A percentile compares a stretch with the other conserved stretches of the same genome.
Conservation (phyloP, 2,888 invertebrate species). For the Bellardia bayeri region DNA sequence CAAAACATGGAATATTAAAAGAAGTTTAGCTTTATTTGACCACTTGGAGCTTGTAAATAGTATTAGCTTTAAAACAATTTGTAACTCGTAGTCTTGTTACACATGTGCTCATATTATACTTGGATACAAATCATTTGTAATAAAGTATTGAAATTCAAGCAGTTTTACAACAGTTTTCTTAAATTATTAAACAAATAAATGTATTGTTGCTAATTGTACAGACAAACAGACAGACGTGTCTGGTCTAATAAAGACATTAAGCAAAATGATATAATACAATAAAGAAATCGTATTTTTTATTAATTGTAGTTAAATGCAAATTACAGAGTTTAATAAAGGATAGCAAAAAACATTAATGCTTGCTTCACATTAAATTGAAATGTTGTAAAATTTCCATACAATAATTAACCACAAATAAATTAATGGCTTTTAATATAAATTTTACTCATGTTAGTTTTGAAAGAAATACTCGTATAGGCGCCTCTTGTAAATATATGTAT, state of each 20-base stretch:
- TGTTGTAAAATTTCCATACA: not conserved
- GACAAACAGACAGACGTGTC: conserved; percentile 23
- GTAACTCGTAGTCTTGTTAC: not conserved
- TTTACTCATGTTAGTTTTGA: not conserved
- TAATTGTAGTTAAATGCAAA: conserved; percentile 29
- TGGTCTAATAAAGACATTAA: conserved; percentile 34
- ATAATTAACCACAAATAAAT: not conserved
- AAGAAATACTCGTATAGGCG: not conserved
- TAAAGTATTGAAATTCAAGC: not conserved
- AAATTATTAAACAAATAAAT: not conserved
- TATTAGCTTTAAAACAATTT: too few species aligned
- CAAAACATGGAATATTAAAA: too few species aligned
- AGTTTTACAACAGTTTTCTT: not conserved
- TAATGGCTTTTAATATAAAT: not conserved
- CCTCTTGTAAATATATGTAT: not conserved
- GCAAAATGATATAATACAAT: conserved; percentile 28
- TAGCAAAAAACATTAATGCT: conserved; percentile 29
- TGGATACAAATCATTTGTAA: too few species aligned
- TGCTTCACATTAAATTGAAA: conserved; percentile 26
- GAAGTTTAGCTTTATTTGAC: too few species aligned
- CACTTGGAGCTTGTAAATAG: too few species aligned
- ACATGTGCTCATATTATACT: not conserved
- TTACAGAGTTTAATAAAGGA: conserved; percentile 22
- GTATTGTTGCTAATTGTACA: not conserved
- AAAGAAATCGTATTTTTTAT: conserved; percentile 10